phyloP scores from a whole-genome alignment of 2,113 vertebrate species.

The Chinchilla lanigera region DNA sequence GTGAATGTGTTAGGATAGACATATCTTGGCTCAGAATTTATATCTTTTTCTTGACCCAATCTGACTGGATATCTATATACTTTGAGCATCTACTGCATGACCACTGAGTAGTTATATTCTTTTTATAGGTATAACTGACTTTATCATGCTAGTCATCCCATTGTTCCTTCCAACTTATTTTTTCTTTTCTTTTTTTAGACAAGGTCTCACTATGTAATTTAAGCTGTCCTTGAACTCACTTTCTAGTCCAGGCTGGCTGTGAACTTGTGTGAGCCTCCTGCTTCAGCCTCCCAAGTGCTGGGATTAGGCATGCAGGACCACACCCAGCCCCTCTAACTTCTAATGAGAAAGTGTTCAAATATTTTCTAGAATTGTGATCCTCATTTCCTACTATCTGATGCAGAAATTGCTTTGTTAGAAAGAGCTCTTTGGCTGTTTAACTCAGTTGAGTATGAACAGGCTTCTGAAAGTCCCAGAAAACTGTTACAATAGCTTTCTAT shows the following conservation, averaged over 20 bases:
- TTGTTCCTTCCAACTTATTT: not conserved
- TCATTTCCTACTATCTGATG: not conserved
- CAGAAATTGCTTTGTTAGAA: not conserved
- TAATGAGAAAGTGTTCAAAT: not conserved
- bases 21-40: not conserved
- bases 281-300: not conserved
- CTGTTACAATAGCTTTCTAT: not conserved
- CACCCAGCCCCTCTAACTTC: not conserved
- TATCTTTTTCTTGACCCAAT: not conserved
- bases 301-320: not conserved
- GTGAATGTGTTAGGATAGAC: not conserved
- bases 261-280: not conserved
- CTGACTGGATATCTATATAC: not conserved
- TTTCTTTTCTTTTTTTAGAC: not conserved
- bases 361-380: not conserved
- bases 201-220: not conserved
- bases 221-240: not conserved
- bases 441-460: not conserved
- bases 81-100: not conserved
- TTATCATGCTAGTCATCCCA: not conserved
- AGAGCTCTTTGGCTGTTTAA: not conserved
- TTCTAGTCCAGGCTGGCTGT: not conserved
- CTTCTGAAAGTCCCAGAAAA: slow-evolving; percentile 16
- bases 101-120: not conserved
- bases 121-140: not conserved